A percentile compares a stretch with the other conserved stretches of the same genome.
Conservation (phyloP, 2,797 vertebrate genomes). For the Sebastes taczanowskii region DNA sequence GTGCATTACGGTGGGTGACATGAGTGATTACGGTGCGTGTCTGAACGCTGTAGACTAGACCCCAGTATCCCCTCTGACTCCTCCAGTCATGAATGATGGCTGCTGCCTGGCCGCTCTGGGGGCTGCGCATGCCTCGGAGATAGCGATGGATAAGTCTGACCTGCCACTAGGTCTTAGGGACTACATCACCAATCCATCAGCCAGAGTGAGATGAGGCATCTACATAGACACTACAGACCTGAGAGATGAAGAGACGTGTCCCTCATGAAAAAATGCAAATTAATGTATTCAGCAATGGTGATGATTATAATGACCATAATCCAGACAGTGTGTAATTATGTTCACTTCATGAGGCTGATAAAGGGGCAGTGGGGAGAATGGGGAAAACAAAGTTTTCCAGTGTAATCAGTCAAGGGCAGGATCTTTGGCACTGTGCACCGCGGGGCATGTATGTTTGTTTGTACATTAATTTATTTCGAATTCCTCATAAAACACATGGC, state of each 20-base stretch:
- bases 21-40: conserved; percentile 65
- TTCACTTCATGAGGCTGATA: conserved; percentile 4
- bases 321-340: conserved; percentile 21
- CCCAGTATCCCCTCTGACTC: conserved; percentile 42
- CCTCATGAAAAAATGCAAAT: neutral
- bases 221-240: neutral
- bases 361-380: neutral
- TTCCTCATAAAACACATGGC: neutral
- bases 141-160: conserved; percentile 52
- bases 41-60: conserved; percentile 55
- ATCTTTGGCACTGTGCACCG: neutral
- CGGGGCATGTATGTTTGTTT: neutral
- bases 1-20: conserved; percentile 52
- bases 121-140: conserved; percentile 24
- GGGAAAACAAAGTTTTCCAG: neutral
- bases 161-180: conserved; percentile 42
- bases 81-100: conserved; percentile 60
- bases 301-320: conserved; percentile 4
- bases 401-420: neutral
- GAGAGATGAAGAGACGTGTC: neutral
- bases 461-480: neutral
- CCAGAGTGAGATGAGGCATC: neutral
- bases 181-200: conserved; percentile 34
- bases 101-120: conserved; percentile 30
- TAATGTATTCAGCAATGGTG: neutral